These are phyloP conservation scores for Acromyrmex heyeri DNA, from an alignment of 1,140 invertebrate genomes.

Conservation along the genomic window DNA sequence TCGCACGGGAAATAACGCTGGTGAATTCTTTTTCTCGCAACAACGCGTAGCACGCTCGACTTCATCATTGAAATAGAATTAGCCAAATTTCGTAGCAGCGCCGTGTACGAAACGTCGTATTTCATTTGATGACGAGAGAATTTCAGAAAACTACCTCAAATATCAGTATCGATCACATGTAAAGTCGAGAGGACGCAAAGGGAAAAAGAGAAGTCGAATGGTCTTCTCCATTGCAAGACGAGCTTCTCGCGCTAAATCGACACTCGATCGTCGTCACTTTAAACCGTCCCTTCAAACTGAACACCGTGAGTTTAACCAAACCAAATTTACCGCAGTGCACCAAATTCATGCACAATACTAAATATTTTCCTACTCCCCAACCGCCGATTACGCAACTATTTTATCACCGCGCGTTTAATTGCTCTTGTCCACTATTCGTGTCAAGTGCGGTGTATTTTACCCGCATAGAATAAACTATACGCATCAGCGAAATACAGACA, in stretches of 20 bases:
- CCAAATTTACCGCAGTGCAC: not conserved
- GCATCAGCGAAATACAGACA: not conserved
- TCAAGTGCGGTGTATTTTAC: slow-evolving; percentile 38
- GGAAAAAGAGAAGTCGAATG: slow-evolving; percentile 5
- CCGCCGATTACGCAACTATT: slow-evolving; percentile 51
- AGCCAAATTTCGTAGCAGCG: slow-evolving; percentile 56
- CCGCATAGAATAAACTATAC: slow-evolving; percentile 7
- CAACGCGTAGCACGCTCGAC: not conserved
- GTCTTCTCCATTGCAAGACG: not conserved
- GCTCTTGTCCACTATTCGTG: slow-evolving; percentile 43
- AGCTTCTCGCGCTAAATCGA: slow-evolving; percentile 18
- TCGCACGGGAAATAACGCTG: not conserved
- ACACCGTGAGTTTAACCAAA: not conserved
- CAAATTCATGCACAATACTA: slow-evolving; percentile 45
- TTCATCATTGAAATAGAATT: slow-evolving; percentile 52
- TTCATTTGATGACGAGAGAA: not conserved
- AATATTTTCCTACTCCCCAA: slow-evolving; percentile 45
- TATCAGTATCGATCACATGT: slow-evolving; percentile 2
- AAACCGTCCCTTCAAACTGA: slow-evolving; percentile 21
- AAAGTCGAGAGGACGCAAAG: slow-evolving; percentile 10
- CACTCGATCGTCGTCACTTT: not conserved
- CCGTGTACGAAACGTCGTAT: not conserved
- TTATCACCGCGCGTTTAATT: slow-evolving; percentile 34
- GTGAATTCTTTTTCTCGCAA: slow-evolving; percentile 37
- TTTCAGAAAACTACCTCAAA: slow-evolving; percentile 11